phyloP scores from a whole-genome alignment of 1,140 invertebrate species.

The Cheumatopsyche charites region DNA sequence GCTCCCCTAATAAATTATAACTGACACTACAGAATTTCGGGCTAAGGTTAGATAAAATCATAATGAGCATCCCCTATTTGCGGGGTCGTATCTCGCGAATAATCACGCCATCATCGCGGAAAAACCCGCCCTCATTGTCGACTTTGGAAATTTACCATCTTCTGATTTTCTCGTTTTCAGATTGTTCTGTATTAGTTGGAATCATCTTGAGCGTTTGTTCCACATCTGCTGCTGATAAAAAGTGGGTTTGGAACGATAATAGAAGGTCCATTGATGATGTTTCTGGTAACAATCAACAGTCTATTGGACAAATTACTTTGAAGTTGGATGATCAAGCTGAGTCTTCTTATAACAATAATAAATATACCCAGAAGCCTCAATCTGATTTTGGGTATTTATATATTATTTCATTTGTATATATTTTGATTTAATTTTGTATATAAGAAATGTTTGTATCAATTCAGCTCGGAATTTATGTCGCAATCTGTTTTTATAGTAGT shows the following conservation, averaged over 20 bases:
- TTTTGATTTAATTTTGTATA: too few relatives aligned
- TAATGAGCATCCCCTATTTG: slow-evolving; percentile 27
- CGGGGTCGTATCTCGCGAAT: background rate
- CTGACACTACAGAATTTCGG: slow-evolving; percentile 39
- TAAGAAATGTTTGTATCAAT: too few relatives aligned
- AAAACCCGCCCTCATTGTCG: background rate
- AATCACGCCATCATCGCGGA: slow-evolving; percentile 16
- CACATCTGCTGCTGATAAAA: slow-evolving; percentile 32
- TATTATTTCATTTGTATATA: too few relatives aligned
- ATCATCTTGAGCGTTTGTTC: background rate
- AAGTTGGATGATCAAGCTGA: slow-evolving; percentile 43
- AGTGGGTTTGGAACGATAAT: slow-evolving; percentile 46
- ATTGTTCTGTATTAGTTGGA: background rate
- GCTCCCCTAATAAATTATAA: slow-evolving; percentile 42
- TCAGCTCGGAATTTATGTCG: too few relatives aligned
- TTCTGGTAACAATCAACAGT: slow-evolving; percentile 7
- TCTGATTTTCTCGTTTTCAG: background rate
- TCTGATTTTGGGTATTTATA: slow-evolving; percentile 27
- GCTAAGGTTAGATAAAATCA: slow-evolving; percentile 27
- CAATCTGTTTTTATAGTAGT: too few relatives aligned
- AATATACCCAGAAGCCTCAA: slow-evolving; percentile 37
- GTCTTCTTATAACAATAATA: slow-evolving; percentile 36
- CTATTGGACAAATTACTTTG: slow-evolving; percentile 39
- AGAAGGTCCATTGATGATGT: slow-evolving; percentile 36
- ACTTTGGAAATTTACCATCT: background rate